Evolutionary conservation across 2,888 invertebrate species (phyloP), one percentile per base, ranked within the genome.

Genomic region (Ophonus ardosiacus): DNA sequence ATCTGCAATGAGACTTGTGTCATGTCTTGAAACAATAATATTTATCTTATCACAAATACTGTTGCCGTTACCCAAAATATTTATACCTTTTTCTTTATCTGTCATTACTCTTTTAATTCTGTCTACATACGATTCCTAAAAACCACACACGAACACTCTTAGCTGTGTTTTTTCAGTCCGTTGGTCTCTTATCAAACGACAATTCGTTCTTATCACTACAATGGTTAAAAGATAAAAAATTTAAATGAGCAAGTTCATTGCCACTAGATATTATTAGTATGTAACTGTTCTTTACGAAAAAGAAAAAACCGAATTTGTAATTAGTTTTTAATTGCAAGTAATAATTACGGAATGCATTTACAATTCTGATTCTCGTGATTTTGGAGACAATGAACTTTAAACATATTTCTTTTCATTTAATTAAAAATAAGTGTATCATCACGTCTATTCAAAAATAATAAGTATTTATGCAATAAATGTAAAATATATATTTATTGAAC

Each of bases 161-260:
- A 51, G 43, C 43, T 51, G 43, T 51, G 43, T 51, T 51, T 63
- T 81, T 81, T 63, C 6, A 31, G 68, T 31, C 68, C 68, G 68
- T 68, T 65, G 65, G 63, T 65, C 13, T 81, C 51, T 82, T 83
- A 59, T 76, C 71, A 74, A 38, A 17, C 38, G 56, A 31, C 43
- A 43, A 76, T 78, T 78, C 56, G 57, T 56, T n/a, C 43, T 83
- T 74, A 74, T 83, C 74, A 57, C 59, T 40, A 83, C 83, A 83
- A 83, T 83, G 56, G 74, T 82, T 82, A 21, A 57, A 21, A 76
- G 57, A 83, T 61, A 83, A 83, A 83, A 83, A 83, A 65, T 80
- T 65, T 24, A 82, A 71, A 71, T 83, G 71, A 68, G 61, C 83
- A 83, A 83, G 83, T 83, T 83, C 83, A 83, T 83, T 83, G 83